These are phyloP conservation scores for Geodia barretti DNA, from an alignment of 37 sponge, comb jelly and placozoan genomes.

Conservation along the genomic window DNA sequence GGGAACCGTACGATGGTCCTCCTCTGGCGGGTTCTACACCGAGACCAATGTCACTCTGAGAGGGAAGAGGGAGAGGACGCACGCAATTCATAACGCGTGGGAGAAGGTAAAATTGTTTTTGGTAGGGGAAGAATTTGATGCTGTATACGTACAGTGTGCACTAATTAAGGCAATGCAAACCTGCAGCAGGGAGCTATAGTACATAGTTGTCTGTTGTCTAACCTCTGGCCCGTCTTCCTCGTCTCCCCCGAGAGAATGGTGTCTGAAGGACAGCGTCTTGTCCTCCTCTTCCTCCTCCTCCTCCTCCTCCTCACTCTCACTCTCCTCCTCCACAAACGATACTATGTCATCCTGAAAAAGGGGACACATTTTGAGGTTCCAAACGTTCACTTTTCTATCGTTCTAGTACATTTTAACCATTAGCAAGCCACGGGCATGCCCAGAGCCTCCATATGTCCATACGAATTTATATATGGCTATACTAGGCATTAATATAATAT, in stretches of 20 bases:
- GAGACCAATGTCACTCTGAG: conserved; percentile 48
- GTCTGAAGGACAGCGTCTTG: conserved; percentile 39
- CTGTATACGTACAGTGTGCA: no score
- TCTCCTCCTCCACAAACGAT: neutral
- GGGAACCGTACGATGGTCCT: no score
- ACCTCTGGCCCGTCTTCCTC: conserved; percentile 26
- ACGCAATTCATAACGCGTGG: no score
- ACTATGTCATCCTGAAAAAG: conserved; percentile 1
- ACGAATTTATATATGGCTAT: no score
- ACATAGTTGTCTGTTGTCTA: conserved; percentile 9
- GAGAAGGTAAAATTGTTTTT: neutral
- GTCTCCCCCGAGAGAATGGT: neutral
- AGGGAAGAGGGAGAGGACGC: neutral
- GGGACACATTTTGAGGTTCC: neutral
- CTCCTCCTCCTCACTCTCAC: conserved; percentile 26
- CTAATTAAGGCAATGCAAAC: no score
- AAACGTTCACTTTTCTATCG: neutral
- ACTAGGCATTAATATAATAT: no score
- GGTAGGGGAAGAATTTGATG: no score
- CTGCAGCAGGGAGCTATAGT: no score
- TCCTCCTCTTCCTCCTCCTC: conserved; percentile 18
- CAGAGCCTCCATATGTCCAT: no score
- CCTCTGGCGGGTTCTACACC: conserved; percentile 10
- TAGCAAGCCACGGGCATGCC: no score
- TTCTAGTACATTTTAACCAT: neutral